Evolutionary conservation across 2,888 invertebrate genomes (phyloP).

Genomic region (Syrista parreyssii): DNA sequence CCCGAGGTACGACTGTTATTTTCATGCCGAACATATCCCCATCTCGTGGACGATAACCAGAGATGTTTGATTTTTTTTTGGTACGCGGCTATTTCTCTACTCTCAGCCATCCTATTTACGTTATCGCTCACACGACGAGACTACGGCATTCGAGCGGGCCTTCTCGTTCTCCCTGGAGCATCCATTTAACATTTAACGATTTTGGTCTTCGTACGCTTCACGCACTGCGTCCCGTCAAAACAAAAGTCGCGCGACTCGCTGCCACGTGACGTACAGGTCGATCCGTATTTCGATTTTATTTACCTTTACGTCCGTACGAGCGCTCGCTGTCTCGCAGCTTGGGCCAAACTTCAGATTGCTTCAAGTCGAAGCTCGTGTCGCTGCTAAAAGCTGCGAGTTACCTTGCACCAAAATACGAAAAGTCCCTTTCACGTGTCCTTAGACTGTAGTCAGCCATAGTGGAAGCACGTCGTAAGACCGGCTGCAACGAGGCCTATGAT

Average conservation of each 20-base stretch:
- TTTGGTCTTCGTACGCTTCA: neutral
- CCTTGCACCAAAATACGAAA: neutral
- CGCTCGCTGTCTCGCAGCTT: neutral
- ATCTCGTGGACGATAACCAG: constrained; percentile 45
- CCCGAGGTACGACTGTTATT: constrained; percentile 18
- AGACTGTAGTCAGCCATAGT: neutral
- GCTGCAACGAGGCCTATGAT: neutral
- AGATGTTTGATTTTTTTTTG: constrained; percentile 47
- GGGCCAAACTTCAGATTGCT: neutral
- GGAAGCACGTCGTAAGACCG: neutral
- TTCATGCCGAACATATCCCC: constrained; percentile 40
- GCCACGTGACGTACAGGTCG: neutral
- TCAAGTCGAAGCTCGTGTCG: neutral
- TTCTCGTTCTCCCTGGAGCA: neutral
- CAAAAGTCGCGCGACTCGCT: neutral
- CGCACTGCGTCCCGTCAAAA: neutral
- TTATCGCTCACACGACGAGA: neutral
- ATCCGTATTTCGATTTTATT: neutral
- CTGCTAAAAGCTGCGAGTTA: neutral
- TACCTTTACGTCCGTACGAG: neutral
- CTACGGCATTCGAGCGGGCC: neutral
- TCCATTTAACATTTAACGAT: neutral
- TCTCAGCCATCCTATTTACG: neutral
- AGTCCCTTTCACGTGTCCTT: neutral
- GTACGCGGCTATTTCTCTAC: neutral